A percentile compares a stretch with the other conserved stretches of the same genome.
Evolutionary conservation across 2,797 vertebrate genomes (phyloP).

Genomic region (Acrossocheilus fasciatus): DNA sequence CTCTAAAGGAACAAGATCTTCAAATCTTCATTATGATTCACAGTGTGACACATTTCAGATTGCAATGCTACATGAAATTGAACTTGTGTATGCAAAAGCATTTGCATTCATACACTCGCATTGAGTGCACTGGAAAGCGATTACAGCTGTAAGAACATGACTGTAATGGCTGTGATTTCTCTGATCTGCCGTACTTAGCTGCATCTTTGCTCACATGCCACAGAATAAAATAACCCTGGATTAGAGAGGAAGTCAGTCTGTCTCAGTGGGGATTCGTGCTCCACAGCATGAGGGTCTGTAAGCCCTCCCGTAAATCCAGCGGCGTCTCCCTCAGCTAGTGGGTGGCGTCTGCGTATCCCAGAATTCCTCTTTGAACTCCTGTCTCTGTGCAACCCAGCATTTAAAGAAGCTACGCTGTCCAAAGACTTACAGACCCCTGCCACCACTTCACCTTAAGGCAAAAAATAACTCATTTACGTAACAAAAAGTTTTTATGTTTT

Average conservation of each 20-base stretch:
- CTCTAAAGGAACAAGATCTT: background rate
- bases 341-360: constrained; percentile 19
- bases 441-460: background rate
- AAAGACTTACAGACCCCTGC: background rate
- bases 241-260: constrained; percentile 1
- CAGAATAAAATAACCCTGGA: constrained; percentile 18
- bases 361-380: constrained; percentile 30
- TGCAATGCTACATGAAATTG: background rate
- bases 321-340: constrained; percentile 18
- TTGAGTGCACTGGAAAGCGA: background rate
- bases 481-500: background rate
- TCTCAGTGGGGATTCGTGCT: constrained; percentile 12
- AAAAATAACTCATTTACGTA: background rate
- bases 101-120: background rate
- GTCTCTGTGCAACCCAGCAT: background rate
- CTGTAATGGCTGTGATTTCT: background rate
- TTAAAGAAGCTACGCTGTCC: background rate
- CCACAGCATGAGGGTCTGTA: constrained; percentile 21
- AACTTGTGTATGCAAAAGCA: background rate
- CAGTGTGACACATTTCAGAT: background rate
- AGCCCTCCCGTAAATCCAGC: constrained; percentile 32
- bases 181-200: background rate
- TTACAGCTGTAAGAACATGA: background rate
- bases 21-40: background rate
- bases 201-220: background rate